Evolutionary conservation across 2,888 invertebrate genomes (phyloP).

Genomic region (Clusia tigrina): DNA sequence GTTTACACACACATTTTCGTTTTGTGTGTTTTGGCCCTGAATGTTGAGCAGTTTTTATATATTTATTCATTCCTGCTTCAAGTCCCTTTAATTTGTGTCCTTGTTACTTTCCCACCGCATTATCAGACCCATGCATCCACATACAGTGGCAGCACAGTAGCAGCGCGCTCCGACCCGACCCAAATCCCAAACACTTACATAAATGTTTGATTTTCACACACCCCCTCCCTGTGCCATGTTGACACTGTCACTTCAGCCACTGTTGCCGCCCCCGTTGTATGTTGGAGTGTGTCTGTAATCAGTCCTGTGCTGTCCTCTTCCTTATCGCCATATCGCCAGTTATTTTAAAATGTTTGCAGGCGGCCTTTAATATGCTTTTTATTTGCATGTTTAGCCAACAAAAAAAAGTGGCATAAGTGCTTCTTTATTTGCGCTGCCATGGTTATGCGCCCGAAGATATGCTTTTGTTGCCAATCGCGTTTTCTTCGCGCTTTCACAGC

Average conservation of each 20-base stretch:
- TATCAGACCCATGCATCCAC: background rate
- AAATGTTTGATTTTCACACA: conserved; percentile 1
- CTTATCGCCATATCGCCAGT: conserved; percentile 9
- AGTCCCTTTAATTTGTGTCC: background rate
- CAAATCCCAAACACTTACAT: background rate
- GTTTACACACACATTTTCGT: conserved; percentile 25
- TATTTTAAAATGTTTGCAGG: background rate
- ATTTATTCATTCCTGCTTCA: conserved; percentile 1
- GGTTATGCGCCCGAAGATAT: background rate
- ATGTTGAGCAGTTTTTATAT: conserved; percentile 8
- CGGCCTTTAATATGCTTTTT: conserved; percentile 5
- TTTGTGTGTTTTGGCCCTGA: conserved; percentile 9
- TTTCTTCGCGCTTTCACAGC: background rate
- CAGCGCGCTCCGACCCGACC: background rate
- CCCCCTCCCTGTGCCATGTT: conserved; percentile 2
- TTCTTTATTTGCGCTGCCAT: background rate
- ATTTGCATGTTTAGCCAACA: background rate
- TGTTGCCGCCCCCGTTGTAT: background rate
- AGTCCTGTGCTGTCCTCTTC: conserved; percentile 4
- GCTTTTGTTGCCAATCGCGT: conserved; percentile 5
- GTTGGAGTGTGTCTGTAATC: background rate
- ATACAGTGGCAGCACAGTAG: background rate
- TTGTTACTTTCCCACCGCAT: background rate
- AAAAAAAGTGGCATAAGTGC: background rate
- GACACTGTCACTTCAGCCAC: no score